A percentile compares a stretch with the other conserved stretches of the same genome.
Conservation (phyloP, 1,140 invertebrate genomes). For the Magallana ariakensis region DNA sequence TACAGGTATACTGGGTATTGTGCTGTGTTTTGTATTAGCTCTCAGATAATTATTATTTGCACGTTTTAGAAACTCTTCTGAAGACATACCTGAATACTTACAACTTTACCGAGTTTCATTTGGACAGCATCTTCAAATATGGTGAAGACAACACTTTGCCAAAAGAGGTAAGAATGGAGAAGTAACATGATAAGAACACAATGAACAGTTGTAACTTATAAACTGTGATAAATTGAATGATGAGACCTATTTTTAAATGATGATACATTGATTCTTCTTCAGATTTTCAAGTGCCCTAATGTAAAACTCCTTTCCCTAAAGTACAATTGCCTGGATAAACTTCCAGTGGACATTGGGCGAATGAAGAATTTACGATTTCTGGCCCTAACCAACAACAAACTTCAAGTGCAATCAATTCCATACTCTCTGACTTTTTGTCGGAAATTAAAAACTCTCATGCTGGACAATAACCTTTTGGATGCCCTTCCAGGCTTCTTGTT, state of each 20-base stretch:
- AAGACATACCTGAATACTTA: slow-evolving; percentile 76
- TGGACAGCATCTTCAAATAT: slow-evolving; percentile 80
- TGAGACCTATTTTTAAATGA: neutral
- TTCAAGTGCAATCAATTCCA: slow-evolving; percentile 81
- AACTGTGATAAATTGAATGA: neutral
- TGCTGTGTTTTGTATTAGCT: no score
- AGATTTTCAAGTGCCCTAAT: slow-evolving; percentile 81
- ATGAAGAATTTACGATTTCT: slow-evolving; percentile 79
- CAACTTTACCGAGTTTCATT: slow-evolving; percentile 79
- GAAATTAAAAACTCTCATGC: slow-evolving; percentile 76
- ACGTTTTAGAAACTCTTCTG: slow-evolving; percentile 76
- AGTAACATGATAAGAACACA: no score
- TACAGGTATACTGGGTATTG: no score
- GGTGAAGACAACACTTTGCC: slow-evolving; percentile 78
- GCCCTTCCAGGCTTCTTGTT: slow-evolving; percentile 81
- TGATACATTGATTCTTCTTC: slow-evolving; percentile 40
- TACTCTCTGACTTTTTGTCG: slow-evolving; percentile 80
- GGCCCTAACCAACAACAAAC: slow-evolving; percentile 81
- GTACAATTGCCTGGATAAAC: slow-evolving; percentile 79
- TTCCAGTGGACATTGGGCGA: slow-evolving; percentile 81
- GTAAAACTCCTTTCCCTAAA: slow-evolving; percentile 80
- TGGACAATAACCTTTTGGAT: slow-evolving; percentile 81
- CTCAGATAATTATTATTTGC: no score
- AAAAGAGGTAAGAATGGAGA: slow-evolving; percentile 73
- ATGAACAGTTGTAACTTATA: neutral